Evolutionary conservation across 2,113 vertebrate species (phyloP).

Genomic region (Actenoides hombroni): DNA sequence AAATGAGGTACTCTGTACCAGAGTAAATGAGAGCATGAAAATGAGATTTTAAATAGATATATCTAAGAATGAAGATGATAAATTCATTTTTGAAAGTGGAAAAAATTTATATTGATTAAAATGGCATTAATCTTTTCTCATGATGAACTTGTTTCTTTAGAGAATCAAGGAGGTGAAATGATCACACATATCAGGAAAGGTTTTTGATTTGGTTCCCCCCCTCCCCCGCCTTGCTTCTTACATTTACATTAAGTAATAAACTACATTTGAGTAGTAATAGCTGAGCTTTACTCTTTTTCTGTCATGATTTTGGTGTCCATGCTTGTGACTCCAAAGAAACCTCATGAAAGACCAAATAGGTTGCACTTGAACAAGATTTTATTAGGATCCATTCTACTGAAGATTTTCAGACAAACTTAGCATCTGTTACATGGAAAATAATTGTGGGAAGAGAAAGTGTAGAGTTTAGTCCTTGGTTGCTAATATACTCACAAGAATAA

Average conservation of each 20-base stretch:
- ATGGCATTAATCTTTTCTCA: neutral
- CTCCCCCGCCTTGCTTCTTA: neutral
- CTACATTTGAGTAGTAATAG: neutral
- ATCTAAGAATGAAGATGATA: neutral
- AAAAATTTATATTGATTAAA: neutral
- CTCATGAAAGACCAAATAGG: neutral
- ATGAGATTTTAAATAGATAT: neutral
- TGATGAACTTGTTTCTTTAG: neutral
- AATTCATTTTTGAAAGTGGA: neutral
- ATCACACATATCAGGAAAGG: neutral
- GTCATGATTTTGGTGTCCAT: neutral
- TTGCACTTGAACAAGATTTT: neutral
- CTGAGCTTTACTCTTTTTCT: neutral
- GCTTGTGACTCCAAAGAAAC: neutral
- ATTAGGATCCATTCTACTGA: neutral
- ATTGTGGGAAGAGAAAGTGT: neutral
- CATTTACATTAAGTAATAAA: neutral
- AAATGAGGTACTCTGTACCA: neutral
- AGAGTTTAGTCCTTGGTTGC: neutral
- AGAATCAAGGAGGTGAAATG: neutral
- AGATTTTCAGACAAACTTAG: neutral
- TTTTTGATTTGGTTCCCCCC: neutral
- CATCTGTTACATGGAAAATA: neutral
- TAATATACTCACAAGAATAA: neutral
- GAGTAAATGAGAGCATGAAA: neutral